A percentile compares a stretch with the other conserved stretches of the same genome.
These are phyloP conservation scores for Eupithecia subfuscata DNA, from an alignment of 2,888 invertebrate species.

Conservation along the genomic window DNA sequence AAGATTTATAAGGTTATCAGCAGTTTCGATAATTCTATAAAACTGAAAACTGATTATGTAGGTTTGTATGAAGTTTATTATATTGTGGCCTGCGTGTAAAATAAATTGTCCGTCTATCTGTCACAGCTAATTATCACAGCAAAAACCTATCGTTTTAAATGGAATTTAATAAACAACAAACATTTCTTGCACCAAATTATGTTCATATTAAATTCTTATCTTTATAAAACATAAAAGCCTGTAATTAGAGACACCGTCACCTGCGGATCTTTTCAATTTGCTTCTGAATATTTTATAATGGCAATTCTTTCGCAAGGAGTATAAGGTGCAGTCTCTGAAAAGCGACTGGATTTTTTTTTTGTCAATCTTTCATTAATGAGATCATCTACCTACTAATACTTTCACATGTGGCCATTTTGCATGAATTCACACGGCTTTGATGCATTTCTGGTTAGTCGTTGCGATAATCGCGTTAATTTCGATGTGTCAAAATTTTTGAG, in stretches of 20 bases:
- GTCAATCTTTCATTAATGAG: too few relatives aligned
- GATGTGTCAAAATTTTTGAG: too few relatives aligned
- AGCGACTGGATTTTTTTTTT: background rate
- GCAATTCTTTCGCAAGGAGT: constrained; percentile 32
- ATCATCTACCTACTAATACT: too few relatives aligned
- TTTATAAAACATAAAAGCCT: background rate
- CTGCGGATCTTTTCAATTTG: constrained; percentile 26
- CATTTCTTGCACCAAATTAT: background rate
- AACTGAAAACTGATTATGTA: too few relatives aligned
- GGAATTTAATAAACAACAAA: background rate
- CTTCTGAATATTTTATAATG: constrained; percentile 30
- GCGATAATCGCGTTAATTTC: too few relatives aligned
- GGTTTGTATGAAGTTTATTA: too few relatives aligned
- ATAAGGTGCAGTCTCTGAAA: constrained; percentile 26
- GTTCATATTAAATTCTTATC: background rate
- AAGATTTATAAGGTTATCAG: too few relatives aligned
- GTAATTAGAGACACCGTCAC: constrained; percentile 10
- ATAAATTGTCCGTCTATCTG: background rate
- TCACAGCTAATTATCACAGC: background rate
- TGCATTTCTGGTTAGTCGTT: too few relatives aligned
- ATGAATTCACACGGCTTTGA: too few relatives aligned
- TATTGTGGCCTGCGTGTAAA: too few relatives aligned
- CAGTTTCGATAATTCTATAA: too few relatives aligned
- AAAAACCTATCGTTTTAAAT: background rate
- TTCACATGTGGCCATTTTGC: too few relatives aligned